These are phyloP conservation scores for Archips xylosteana DNA, from an alignment of 2,888 invertebrate genomes.

Conservation along the genomic window DNA sequence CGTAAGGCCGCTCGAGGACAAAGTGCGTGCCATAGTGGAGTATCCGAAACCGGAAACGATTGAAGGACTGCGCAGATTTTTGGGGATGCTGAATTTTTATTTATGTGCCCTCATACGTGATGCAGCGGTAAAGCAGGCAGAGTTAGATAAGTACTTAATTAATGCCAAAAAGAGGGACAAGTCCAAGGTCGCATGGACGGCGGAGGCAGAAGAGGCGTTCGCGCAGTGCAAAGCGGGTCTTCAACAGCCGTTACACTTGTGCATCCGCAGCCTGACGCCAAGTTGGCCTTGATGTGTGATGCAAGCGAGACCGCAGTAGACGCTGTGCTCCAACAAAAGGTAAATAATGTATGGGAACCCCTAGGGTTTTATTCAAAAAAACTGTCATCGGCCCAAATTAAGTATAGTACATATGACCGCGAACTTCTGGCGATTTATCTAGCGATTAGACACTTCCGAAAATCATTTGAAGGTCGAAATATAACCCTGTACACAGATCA, in stretches of 20 bases:
- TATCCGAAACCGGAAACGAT: slow-evolving; percentile 44
- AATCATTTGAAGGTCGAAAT: too few relatives aligned
- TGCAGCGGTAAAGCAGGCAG: slow-evolving; percentile 3
- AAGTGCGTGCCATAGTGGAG: slow-evolving; percentile 37
- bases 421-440: slow-evolving; percentile 47
- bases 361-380: slow-evolving; percentile 58
- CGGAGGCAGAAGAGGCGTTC: slow-evolving; percentile 43
- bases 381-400: too few relatives aligned
- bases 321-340: slow-evolving; percentile 57
- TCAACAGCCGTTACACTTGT: slow-evolving; percentile 49
- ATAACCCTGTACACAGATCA: too few relatives aligned
- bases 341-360: slow-evolving; percentile 50
- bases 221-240: slow-evolving; percentile 47
- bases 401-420: slow-evolving; percentile 51
- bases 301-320: slow-evolving; percentile 59
- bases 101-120: slow-evolving; percentile 39
- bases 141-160: slow-evolving; percentile 2
- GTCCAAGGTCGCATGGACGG: slow-evolving; percentile 44
- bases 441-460: slow-evolving; percentile 13
- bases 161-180: slow-evolving; percentile 44
- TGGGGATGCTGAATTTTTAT: slow-evolving; percentile 48
- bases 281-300: slow-evolving; percentile 53
- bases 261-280: slow-evolving; percentile 47
- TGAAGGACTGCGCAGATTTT: slow-evolving; percentile 42
- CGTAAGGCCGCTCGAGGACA: slow-evolving; percentile 25